Percentiles rank a stretch among this genome's conserved stretches.
Evolutionary conservation across 2,113 vertebrate genomes (phyloP).

Genomic region (Arizona elegans): DNA sequence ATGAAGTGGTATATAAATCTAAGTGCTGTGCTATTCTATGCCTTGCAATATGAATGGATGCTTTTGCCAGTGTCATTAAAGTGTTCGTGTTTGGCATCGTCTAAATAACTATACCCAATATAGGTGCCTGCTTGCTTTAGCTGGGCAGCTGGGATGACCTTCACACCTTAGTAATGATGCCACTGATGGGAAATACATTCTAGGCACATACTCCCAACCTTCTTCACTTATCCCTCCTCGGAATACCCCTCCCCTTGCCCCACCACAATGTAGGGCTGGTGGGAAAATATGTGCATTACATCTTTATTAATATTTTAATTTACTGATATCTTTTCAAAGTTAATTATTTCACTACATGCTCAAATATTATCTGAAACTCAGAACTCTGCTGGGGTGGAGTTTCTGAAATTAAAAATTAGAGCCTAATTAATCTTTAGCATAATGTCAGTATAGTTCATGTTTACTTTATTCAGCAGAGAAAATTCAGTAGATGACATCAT

Average conservation of each 20-base stretch:
- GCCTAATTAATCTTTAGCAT: slow-evolving; percentile 63
- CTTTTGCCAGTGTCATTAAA: not conserved
- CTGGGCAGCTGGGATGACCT: not conserved
- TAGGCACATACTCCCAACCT: not conserved
- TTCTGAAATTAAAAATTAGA: slow-evolving; percentile 65
- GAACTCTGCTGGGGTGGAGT: slow-evolving; percentile 30
- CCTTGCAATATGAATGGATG: not conserved
- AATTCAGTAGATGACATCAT: slow-evolving; percentile 62
- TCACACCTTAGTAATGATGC: not conserved
- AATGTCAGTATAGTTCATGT: slow-evolving; percentile 58
- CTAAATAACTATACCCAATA: not conserved
- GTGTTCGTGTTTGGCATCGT: not conserved
- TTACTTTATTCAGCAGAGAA: slow-evolving; percentile 59
- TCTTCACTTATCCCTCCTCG: not conserved
- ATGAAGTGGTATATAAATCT: too few species aligned
- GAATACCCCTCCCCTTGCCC: not conserved
- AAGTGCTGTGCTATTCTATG: not conserved
- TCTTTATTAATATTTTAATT: slow-evolving; percentile 47
- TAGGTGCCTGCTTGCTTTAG: not conserved
- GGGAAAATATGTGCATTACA: not conserved
- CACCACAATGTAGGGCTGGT: not conserved
- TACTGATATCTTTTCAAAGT: slow-evolving; percentile 21
- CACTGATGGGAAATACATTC: not conserved
- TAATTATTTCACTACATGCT: slow-evolving; percentile 53
- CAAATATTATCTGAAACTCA: slow-evolving; percentile 52